Evolutionary conservation across 1,140 invertebrate genomes (phyloP).

Genomic region (Callitettix versicolor): DNA sequence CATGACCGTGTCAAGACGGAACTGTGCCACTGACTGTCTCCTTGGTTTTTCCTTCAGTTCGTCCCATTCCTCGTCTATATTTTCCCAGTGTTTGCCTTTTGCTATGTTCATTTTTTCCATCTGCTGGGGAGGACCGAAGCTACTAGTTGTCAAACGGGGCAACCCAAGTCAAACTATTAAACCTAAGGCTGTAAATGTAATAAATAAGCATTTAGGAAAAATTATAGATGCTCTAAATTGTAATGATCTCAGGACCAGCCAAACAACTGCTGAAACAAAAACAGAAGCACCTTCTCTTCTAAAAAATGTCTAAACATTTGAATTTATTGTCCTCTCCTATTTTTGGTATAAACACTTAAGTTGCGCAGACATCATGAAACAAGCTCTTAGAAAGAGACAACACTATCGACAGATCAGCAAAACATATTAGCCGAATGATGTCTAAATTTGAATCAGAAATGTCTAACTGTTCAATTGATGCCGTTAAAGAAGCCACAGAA

Average conservation of each 20-base stretch:
- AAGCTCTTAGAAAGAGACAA: slow-evolving; percentile 11
- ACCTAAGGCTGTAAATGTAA: neutral
- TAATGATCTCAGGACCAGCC: slow-evolving; percentile 13
- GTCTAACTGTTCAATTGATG: neutral
- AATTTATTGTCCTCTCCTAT: neutral
- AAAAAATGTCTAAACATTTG: slow-evolving; percentile 14
- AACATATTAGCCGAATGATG: slow-evolving; percentile 13
- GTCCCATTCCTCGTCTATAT: too few species aligned
- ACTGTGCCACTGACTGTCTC: too few species aligned
- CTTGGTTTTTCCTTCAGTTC: too few species aligned
- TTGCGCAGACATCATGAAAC: slow-evolving; percentile 13
- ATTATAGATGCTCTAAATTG: slow-evolving; percentile 16
- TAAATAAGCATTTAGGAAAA: slow-evolving; percentile 16
- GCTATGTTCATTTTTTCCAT: too few species aligned
- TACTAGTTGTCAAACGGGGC: too few species aligned
- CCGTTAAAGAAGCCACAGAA: neutral
- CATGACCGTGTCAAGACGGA: too few species aligned
- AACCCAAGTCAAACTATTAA: too few species aligned
- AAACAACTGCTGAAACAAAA: slow-evolving; percentile 15
- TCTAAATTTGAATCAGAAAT: slow-evolving; percentile 13
- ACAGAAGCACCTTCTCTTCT: slow-evolving; percentile 12
- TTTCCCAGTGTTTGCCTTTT: too few species aligned
- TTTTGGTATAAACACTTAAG: slow-evolving; percentile 16
- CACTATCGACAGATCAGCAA: slow-evolving; percentile 14
- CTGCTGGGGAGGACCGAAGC: too few species aligned